Base-by-base conservation (phyloP, 2,888 invertebrate species). In the Acronicta alni region DNA sequence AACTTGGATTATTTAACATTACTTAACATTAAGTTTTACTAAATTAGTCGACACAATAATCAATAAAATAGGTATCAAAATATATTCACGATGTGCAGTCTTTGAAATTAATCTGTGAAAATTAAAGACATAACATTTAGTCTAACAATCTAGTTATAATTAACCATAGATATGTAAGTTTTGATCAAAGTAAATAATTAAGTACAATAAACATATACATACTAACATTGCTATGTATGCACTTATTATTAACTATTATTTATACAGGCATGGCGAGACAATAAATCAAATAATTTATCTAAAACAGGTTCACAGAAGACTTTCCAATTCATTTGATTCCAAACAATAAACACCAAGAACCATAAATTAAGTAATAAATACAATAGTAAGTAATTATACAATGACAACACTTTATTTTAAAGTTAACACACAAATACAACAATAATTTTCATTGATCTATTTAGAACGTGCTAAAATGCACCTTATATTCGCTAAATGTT, bases 151-250 rank as follows among this genome's bases (percentile, higher is more conserved):
- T 78, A 76, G 23, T 83, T 83, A 81, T 87, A 89, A 89, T 89
- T 89, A 91, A 91, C 88, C 81, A 85, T 79, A 87, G 90, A 92
- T 92, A 92, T 92, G 92, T 92, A 85, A 70, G 79, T 72, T 77
- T 76, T 46, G 59, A 65, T 49, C 23, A 59, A 76, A 48, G 14
- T 59, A 75, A 76, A 64, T 66, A 75, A 69, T 56, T 55, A 67
- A 61, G 66, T 70, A 12, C 67, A 62, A 47, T 61, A 23, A 57
- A 68, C 44, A 54, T 67, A 72, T 16, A 58, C 41, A 30, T 53
- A 67, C 56, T 63, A 74, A 72, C 58, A 57, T 63, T 60, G 38
- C 70, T 72, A 62, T 44, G 57, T 72, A 76, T 67, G 77, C 64
- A 79, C 67, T 62, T 72, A 70, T 20, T 20, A 57, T 57, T 48